phyloP scores from a whole-genome alignment of 2,888 invertebrate species.

The Conchocele bisecta region DNA sequence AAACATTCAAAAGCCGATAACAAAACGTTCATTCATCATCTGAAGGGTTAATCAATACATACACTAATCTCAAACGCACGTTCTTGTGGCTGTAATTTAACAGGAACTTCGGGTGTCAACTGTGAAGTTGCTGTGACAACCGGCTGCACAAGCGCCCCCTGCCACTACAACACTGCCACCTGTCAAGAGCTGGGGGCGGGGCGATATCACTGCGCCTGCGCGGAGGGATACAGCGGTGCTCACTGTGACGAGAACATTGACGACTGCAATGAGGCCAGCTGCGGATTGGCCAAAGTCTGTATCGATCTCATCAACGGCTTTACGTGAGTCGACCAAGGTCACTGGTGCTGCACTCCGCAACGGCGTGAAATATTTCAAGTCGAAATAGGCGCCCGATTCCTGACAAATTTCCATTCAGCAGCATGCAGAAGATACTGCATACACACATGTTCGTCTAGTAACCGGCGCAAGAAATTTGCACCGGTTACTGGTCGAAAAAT shows the following conservation, averaged over 20 bases:
- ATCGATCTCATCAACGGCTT: slow-evolving; percentile 61
- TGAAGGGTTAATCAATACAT: too few species aligned
- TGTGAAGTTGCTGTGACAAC: slow-evolving; percentile 28
- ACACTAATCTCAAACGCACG: too few species aligned
- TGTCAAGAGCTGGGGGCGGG: slow-evolving; percentile 88
- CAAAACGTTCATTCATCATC: too few species aligned
- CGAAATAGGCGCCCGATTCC: too few species aligned
- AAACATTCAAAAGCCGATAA: too few species aligned
- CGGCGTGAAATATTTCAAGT: too few species aligned
- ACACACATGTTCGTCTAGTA: too few species aligned
- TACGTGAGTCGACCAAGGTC: slow-evolving; percentile 62
- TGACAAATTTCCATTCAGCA: too few species aligned
- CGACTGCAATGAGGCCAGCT: slow-evolving; percentile 95
- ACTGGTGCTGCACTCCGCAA: too few species aligned
- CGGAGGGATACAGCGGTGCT: slow-evolving; percentile 52
- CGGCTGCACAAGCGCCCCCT: slow-evolving; percentile 36
- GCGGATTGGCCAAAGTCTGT: slow-evolving; percentile 94
- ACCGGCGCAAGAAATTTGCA: too few species aligned
- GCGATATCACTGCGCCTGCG: slow-evolving; percentile 85
- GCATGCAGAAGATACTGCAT: too few species aligned
- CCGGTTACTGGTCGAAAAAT: too few species aligned
- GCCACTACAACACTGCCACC: slow-evolving; percentile 87
- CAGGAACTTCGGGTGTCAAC: slow-evolving; percentile 59
- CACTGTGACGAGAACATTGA: slow-evolving; percentile 93
- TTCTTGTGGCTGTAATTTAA: slow-evolving; percentile 21